Conservation (phyloP, 2,113 vertebrate genomes). For the Tautogolabrus adspersus region DNA sequence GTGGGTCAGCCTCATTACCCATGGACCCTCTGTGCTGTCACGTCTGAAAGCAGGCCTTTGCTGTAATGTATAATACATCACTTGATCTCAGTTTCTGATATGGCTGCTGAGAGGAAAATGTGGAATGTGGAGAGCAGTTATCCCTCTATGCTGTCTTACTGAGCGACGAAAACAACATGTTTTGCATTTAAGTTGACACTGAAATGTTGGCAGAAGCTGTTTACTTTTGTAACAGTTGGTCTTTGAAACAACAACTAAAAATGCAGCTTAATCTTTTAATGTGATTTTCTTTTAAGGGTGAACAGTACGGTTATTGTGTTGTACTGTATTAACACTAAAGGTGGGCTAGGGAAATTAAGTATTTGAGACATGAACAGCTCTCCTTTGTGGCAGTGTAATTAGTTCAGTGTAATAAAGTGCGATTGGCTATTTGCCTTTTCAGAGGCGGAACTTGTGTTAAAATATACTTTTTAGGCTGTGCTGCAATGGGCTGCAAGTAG, state of each 20-base stretch:
- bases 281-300: neutral
- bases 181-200: constrained; percentile 33
- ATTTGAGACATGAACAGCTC: constrained; percentile 24
- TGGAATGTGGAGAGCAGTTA: constrained; percentile 52
- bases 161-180: constrained; percentile 54
- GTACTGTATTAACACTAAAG: neutral
- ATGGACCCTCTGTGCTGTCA: constrained; percentile 77
- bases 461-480: too few relatives aligned
- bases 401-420: neutral
- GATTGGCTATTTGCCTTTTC: too few relatives aligned
- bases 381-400: constrained; percentile 20
- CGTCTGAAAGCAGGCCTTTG: constrained; percentile 73
- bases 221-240: constrained; percentile 12
- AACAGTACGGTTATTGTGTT: constrained; percentile 16
- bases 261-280: neutral
- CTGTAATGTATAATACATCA: constrained; percentile 84
- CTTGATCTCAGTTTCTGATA: constrained; percentile 69
- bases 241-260: constrained; percentile 3
- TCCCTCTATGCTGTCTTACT: constrained; percentile 45
- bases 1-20: constrained; percentile 76
- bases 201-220: constrained; percentile 46
- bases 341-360: neutral
- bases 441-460: too few relatives aligned
- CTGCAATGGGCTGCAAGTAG: too few relatives aligned
- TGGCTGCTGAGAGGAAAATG: constrained; percentile 71